Evolutionary conservation across 2,797 vertebrate species (phyloP).

Genomic region (Myotis vivesi): DNA sequence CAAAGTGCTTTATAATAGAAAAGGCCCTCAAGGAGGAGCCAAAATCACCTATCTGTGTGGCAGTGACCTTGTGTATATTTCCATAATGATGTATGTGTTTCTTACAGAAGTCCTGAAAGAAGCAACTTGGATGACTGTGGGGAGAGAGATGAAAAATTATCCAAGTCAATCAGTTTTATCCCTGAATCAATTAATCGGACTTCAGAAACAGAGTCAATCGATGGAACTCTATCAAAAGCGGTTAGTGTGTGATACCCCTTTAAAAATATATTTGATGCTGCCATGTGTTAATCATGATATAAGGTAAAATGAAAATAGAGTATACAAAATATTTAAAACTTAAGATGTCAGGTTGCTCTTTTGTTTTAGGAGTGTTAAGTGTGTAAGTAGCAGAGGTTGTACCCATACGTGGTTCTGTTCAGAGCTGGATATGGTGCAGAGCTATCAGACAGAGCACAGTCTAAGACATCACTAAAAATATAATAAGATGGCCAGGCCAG

Average conservation of each 20-base stretch:
- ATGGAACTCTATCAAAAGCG: slow-evolving; percentile 65
- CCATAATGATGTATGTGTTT: slow-evolving; percentile 39
- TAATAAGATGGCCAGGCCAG: background rate
- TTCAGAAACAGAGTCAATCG: slow-evolving; percentile 77
- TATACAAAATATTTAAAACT: background rate
- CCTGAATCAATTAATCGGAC: slow-evolving; percentile 65
- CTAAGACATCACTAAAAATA: background rate
- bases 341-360: background rate
- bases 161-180: slow-evolving; percentile 76
- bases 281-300: background rate
- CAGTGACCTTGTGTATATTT: slow-evolving; percentile 17
- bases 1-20: slow-evolving; percentile 21
- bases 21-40: background rate
- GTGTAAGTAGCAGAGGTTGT: background rate
- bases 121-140: slow-evolving; percentile 81
- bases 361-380: background rate
- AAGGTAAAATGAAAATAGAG: background rate
- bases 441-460: background rate
- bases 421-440: background rate
- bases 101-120: slow-evolving; percentile 69
- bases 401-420: background rate
- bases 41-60: background rate
- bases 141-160: slow-evolving; percentile 82
- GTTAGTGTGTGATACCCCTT: slow-evolving; percentile 78
- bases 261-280: background rate